Evolutionary conservation across 1,140 invertebrate species (phyloP).

Genomic region (Ptiloglossa arizonensis): DNA sequence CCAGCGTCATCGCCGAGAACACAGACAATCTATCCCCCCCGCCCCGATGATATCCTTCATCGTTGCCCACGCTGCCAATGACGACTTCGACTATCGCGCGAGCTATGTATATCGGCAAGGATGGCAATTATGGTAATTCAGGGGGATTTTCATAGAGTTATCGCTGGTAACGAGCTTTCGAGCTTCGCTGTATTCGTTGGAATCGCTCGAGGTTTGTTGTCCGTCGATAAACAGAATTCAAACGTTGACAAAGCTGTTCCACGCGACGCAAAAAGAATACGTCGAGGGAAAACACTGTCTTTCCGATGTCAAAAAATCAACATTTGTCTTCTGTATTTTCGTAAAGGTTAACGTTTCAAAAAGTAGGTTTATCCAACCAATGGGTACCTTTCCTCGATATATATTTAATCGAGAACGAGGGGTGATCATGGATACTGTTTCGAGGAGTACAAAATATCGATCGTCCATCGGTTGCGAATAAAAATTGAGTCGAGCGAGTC

Average conservation of each 20-base stretch:
- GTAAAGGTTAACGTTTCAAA: no score
- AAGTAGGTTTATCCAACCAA: no score
- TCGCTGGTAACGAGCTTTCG: neutral
- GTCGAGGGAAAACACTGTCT: no score
- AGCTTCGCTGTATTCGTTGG: neutral
- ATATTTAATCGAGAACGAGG: no score
- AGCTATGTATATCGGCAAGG: neutral
- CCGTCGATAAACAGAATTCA: neutral
- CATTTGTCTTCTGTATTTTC: no score
- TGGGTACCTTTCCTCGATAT: no score
- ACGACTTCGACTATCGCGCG: neutral
- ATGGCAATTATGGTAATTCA: constrained; percentile 23
- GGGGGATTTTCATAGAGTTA: constrained; percentile 6
- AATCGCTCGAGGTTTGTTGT: neutral
- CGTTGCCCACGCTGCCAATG: neutral
- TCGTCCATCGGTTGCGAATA: no score
- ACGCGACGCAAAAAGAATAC: neutral
- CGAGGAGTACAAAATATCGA: no score
- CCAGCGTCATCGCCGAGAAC: constrained; percentile 10
- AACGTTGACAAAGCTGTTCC: neutral
- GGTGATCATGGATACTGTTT: no score
- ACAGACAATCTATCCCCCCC: no score
- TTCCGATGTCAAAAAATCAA: no score
- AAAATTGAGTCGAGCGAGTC: no score
- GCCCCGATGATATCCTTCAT: neutral